phyloP scores from a whole-genome alignment of 2,797 vertebrate species.

The Menidia menidia region DNA sequence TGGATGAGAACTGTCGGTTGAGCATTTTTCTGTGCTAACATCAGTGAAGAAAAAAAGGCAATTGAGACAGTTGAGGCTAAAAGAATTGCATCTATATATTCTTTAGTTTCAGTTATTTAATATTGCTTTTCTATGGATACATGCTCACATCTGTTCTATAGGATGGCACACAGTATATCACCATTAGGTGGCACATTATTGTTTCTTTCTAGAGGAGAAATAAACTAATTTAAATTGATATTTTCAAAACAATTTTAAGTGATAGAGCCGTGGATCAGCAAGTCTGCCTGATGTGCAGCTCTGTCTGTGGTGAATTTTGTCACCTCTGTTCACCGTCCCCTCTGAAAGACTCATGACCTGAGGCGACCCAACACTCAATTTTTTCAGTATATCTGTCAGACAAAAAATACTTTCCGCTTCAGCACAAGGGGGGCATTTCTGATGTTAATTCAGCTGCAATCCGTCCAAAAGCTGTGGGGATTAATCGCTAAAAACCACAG shows the following conservation, averaged over 20 bases:
- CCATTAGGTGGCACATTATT: not conserved
- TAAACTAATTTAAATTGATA: too few species aligned
- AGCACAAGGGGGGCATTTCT: too few species aligned
- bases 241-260: too few species aligned
- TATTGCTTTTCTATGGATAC: not conserved
- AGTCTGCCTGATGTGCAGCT: too few species aligned
- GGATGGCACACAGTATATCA: not conserved
- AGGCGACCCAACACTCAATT: not conserved
- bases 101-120: not conserved
- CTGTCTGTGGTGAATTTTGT: not conserved
- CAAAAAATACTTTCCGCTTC: not conserved
- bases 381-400: not conserved
- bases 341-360: not conserved
- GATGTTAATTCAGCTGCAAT: not conserved
- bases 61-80: not conserved
- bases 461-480: not conserved
- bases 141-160: not conserved
- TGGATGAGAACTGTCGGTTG: not conserved
- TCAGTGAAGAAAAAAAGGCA: conserved; percentile 5
- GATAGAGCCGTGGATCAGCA: too few species aligned
- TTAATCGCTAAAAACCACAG: not conserved
- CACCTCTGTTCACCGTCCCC: not conserved
- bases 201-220: not conserved
- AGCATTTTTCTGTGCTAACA: not conserved
- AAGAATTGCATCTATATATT: not conserved